Percentiles rank a stretch among this genome's conserved stretches.
Evolutionary conservation across 1,140 invertebrate genomes (phyloP).

Genomic region (Pogonomyrmex californicus): DNA sequence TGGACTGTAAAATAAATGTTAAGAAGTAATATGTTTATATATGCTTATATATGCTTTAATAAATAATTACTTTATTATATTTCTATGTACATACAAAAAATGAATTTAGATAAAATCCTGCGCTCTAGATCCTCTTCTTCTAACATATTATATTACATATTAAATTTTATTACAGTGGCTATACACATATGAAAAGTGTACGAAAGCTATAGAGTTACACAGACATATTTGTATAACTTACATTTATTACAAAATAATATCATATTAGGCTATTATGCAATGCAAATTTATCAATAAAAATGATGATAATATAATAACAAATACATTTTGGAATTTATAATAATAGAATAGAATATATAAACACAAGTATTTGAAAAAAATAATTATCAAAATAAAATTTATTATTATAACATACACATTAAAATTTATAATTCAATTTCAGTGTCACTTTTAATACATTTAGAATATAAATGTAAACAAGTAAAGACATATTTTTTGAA

Average conservation of each 20-base stretch:
- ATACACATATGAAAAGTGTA: constrained; percentile 56
- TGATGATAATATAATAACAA: constrained; percentile 9
- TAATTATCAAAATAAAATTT: constrained; percentile 24
- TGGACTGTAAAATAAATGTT: constrained; percentile 48
- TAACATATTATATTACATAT: constrained; percentile 33
- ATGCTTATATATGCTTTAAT: constrained; percentile 66
- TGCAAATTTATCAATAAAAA: constrained; percentile 24
- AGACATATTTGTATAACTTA: constrained; percentile 40
- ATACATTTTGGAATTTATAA: too few species aligned
- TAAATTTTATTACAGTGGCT: constrained; percentile 53
- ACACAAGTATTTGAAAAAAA: constrained; percentile 31
- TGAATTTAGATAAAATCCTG: constrained; percentile 47
- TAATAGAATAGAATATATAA: constrained; percentile 35
- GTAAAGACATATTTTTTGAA: constrained; percentile 10
- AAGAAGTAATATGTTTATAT: constrained; percentile 60
- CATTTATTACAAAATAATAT: constrained; percentile 47
- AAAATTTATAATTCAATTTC: neutral
- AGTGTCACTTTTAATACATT: constrained; percentile 7
- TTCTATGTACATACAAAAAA: constrained; percentile 68
- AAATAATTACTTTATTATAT: constrained; percentile 73
- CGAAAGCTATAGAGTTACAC: constrained; percentile 47
- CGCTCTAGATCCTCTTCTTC: constrained; percentile 14
- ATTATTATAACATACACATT: constrained; percentile 14
- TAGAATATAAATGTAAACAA: neutral
- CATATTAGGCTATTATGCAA: constrained; percentile 28